Conservation (phyloP, 2,888 invertebrate species). For the Altica lythri region DNA sequence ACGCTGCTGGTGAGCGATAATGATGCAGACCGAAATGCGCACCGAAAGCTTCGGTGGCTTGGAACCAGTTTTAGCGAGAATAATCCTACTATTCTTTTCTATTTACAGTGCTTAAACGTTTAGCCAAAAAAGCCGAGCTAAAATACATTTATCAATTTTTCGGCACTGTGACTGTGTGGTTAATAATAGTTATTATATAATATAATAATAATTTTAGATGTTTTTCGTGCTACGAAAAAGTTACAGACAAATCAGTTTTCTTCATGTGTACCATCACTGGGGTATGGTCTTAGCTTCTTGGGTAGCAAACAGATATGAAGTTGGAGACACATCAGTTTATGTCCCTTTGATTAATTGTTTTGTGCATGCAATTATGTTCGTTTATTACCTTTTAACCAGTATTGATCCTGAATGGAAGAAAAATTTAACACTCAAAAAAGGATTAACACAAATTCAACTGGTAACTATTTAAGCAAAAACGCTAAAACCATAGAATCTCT, state of each 20-base stretch:
- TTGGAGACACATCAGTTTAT: slow-evolving; percentile 69
- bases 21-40: too few relatives aligned
- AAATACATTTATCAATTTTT: too few relatives aligned
- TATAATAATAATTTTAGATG: slow-evolving; percentile 60
- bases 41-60: too few relatives aligned
- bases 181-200: too few relatives aligned
- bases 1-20: too few relatives aligned
- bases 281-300: slow-evolving; percentile 77
- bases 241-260: slow-evolving; percentile 79
- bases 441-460: slow-evolving; percentile 45
- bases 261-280: slow-evolving; percentile 86
- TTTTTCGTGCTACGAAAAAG: slow-evolving; percentile 88
- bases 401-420: slow-evolving; percentile 71
- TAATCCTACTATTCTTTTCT: too few relatives aligned
- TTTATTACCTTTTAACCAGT: slow-evolving; percentile 78
- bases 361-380: slow-evolving; percentile 82
- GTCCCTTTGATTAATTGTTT: slow-evolving; percentile 72
- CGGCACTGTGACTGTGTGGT: too few relatives aligned
- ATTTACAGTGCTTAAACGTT: too few relatives aligned
- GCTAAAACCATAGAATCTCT: too few relatives aligned
- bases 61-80: too few relatives aligned
- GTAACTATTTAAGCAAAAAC: too few relatives aligned
- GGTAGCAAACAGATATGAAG: slow-evolving; percentile 64
- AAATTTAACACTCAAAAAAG: slow-evolving; percentile 79
- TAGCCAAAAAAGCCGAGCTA: too few relatives aligned